Conservation (phyloP, 2,797 vertebrate species). For the Danionella dracula region DNA sequence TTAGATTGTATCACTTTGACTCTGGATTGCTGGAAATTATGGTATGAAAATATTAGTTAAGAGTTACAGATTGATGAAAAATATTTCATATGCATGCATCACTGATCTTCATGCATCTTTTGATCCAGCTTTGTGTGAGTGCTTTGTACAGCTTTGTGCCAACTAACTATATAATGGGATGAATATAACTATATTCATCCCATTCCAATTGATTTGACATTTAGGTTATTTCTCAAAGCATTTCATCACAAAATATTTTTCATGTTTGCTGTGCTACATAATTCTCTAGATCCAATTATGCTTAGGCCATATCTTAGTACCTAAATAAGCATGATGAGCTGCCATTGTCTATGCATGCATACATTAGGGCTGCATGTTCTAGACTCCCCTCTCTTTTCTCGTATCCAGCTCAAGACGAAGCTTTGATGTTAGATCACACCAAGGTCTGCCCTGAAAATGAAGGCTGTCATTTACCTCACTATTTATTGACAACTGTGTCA, state of each 20-base stretch:
- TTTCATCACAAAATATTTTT: not conserved
- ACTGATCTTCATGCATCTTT: too few relatives aligned
- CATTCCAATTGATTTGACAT: not conserved
- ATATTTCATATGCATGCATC: too few relatives aligned
- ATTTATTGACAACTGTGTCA: not conserved
- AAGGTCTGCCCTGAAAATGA: not conserved
- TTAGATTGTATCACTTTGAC: too few relatives aligned
- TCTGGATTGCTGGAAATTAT: too few relatives aligned
- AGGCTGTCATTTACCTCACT: not conserved
- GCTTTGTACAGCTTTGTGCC: not conserved
- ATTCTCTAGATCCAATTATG: not conserved
- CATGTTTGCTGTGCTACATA: not conserved
- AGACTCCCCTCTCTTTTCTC: not conserved
- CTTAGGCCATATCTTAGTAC: not conserved
- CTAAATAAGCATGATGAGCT: conserved; percentile 3
- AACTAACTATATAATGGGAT: too few relatives aligned
- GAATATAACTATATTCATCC: not conserved
- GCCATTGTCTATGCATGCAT: conserved; percentile 3
- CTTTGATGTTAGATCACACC: conserved; percentile 22
- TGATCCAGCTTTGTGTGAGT: not conserved
- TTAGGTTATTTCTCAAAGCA: not conserved
- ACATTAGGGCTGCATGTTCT: conserved; percentile 8
- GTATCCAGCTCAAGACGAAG: not conserved
- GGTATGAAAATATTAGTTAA: too few relatives aligned
- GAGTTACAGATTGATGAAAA: too few relatives aligned